phyloP scores from a whole-genome alignment of 2,797 vertebrate species.

The Crossoptilon crossoptilon region DNA sequence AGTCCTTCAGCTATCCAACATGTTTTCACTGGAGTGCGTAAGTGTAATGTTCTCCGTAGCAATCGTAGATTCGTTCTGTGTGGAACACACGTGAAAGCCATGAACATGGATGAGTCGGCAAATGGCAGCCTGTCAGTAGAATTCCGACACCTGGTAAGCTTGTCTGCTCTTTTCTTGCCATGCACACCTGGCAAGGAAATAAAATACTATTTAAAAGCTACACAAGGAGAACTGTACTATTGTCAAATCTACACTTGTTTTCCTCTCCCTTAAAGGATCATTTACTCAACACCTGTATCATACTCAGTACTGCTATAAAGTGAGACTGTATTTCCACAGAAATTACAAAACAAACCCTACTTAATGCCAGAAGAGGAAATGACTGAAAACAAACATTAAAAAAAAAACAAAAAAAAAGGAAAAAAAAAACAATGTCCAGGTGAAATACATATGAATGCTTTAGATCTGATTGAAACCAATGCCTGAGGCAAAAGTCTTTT shows the following conservation, averaged over 20 bases:
- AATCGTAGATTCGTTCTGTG: slow-evolving; percentile 95
- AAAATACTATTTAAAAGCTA: neutral
- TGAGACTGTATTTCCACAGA: neutral
- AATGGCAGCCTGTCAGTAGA: slow-evolving; percentile 95
- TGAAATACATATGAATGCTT: neutral
- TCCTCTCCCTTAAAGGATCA: neutral
- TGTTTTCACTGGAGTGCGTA: neutral
- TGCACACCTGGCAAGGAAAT: neutral
- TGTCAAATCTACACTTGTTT: neutral
- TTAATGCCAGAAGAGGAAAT: neutral
- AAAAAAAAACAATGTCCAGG: neutral
- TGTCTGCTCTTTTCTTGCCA: neutral
- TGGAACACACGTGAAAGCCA: slow-evolving; percentile 95
- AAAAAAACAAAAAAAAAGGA: neutral
- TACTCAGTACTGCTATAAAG: neutral
- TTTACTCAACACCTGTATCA: neutral
- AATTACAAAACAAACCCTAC: neutral
- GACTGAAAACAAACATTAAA: no score
- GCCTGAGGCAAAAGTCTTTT: neutral
- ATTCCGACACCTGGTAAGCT: slow-evolving; percentile 93
- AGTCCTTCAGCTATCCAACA: neutral
- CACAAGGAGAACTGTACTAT: neutral
- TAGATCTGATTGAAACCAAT: neutral
- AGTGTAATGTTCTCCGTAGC: slow-evolving; percentile 74
- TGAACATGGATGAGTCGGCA: slow-evolving; percentile 95